phyloP scores from a whole-genome alignment of 2,797 vertebrate species.

The Crypturellus tataupa region DNA sequence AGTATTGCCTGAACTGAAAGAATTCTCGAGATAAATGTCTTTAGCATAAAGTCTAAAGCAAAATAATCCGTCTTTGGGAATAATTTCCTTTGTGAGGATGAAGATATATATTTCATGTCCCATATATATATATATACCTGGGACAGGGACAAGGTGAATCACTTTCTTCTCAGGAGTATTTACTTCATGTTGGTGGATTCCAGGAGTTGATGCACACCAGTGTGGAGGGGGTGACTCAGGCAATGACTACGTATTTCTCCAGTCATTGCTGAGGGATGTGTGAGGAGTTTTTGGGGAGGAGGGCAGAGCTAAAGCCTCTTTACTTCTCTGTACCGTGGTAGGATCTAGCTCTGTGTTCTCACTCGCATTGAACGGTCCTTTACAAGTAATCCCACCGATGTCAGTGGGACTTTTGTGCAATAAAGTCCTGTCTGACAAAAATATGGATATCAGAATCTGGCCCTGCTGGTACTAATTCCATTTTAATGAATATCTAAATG shows the following conservation, averaged over 20 bases:
- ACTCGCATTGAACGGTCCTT: constrained; percentile 15
- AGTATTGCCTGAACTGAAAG: neutral
- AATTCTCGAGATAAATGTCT: neutral
- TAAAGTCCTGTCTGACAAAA: constrained; percentile 69
- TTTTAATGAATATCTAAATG: constrained; percentile 75
- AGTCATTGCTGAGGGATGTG: neutral
- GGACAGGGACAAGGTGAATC: neutral
- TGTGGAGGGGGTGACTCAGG: neutral
- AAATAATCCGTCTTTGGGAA: neutral
- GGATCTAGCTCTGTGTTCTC: neutral
- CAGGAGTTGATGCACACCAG: neutral
- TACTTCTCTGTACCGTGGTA: neutral
- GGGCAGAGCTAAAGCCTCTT: neutral
- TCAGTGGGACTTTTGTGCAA: constrained; percentile 64
- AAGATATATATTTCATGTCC: neutral
- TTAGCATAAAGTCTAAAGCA: neutral
- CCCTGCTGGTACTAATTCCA: constrained; percentile 66
- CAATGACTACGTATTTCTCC: neutral
- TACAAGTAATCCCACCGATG: constrained; percentile 64
- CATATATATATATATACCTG: neutral
- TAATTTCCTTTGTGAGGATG: neutral
- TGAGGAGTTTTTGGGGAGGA: neutral
- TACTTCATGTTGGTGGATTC: neutral
- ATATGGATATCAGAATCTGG: constrained; percentile 70
- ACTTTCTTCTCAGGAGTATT: neutral